Percentiles rank a stretch among this genome's conserved stretches.
phyloP scores from a whole-genome alignment of 2,888 invertebrate species.

The Oscheius sp. region DNA sequence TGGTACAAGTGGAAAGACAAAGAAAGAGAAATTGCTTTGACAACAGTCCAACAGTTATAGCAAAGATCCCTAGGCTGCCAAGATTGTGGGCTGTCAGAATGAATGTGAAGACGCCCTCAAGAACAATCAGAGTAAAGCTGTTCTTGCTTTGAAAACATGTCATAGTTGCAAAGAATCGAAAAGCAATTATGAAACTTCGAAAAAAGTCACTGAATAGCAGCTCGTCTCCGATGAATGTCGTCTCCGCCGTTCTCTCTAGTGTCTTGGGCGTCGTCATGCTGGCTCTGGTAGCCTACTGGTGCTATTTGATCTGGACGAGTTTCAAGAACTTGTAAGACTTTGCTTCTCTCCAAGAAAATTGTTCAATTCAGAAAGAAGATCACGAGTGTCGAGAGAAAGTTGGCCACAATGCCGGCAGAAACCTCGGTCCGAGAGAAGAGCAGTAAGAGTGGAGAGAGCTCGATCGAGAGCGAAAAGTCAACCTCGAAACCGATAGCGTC shows the following conservation, averaged over 20 bases:
- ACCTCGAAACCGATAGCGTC: neutral
- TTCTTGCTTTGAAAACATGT: too few species aligned
- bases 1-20: too few species aligned
- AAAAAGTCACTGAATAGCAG: too few species aligned
- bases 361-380: neutral
- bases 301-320: neutral
- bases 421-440: neutral
- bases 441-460: neutral
- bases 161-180: too few species aligned
- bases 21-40: too few species aligned
- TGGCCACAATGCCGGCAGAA: neutral
- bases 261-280: neutral
- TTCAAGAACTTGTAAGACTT: neutral
- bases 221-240: neutral
- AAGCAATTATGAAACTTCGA: too few species aligned
- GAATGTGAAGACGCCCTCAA: too few species aligned
- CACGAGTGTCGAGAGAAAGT: conserved; percentile 13
- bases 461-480: neutral
- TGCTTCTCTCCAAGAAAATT: neutral
- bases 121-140: too few species aligned
- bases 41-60: too few species aligned
- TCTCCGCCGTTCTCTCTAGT: neutral
- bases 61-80: too few species aligned
- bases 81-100: too few species aligned
- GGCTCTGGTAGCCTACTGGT: conserved; percentile 12